Evolutionary conservation across 2,113 vertebrate genomes (phyloP).

Genomic region (Choloepus hoffmanni): DNA sequence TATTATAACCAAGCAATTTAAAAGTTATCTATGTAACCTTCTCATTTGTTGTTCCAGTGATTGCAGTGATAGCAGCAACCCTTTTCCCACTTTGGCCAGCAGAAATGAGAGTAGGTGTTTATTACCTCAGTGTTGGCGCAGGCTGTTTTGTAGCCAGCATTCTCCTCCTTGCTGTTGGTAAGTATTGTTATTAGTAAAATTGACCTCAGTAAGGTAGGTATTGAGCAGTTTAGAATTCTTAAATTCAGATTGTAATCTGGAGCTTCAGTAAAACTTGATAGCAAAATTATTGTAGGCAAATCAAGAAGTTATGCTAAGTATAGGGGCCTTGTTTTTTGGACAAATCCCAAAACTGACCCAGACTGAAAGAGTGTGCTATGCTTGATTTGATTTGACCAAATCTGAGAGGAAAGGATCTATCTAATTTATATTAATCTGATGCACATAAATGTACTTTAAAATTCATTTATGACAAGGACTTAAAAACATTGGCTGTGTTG

Average conservation of each 20-base stretch:
- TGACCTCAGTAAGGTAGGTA: background rate
- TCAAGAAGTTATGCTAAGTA: background rate
- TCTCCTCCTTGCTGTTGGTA: constrained; percentile 97
- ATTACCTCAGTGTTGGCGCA: constrained; percentile 98
- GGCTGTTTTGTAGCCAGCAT: constrained; percentile 99
- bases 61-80: constrained; percentile 98
- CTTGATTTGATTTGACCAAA: background rate
- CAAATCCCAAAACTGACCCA: background rate
- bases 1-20: constrained; percentile 5
- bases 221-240: background rate
- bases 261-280: background rate
- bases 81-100: constrained; percentile 99
- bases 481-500: background rate
- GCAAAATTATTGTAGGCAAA: background rate
- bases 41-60: constrained; percentile 89
- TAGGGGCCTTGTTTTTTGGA: background rate
- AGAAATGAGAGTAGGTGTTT: constrained; percentile 99
- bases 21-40: background rate
- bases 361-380: background rate
- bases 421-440: constrained; percentile 34
- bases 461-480: background rate
- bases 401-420: background rate
- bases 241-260: background rate
- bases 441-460: constrained; percentile 47
- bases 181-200: constrained; percentile 79